These are phyloP conservation scores for Lagocephalus sceleratus DNA, from an alignment of 2,797 vertebrate genomes.

Conservation along the genomic window DNA sequence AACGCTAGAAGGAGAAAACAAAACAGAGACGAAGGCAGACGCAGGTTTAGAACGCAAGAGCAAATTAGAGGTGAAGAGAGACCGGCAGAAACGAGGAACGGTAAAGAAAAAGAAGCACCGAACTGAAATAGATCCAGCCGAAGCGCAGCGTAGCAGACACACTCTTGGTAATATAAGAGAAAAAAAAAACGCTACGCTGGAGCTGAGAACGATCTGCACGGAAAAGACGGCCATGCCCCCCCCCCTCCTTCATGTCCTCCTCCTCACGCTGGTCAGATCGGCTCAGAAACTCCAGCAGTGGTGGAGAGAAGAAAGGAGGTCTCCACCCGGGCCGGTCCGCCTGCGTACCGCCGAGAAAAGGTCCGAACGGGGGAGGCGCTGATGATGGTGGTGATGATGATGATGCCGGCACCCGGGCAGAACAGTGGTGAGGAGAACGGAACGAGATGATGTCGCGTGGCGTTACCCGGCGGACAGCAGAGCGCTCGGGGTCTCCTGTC, in stretches of 20 bases:
- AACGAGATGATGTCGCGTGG: constrained; percentile 18
- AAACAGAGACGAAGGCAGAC: constrained; percentile 55
- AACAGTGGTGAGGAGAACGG: constrained; percentile 44
- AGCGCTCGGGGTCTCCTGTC: constrained; percentile 30
- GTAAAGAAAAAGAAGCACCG: constrained; percentile 35
- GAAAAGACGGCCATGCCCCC: constrained; percentile 44
- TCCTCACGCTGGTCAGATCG: constrained; percentile 43
- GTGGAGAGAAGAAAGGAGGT: constrained; percentile 46
- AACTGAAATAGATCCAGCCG: constrained; percentile 56
- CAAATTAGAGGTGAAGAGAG: constrained; percentile 42
- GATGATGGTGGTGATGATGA: constrained; percentile 25
- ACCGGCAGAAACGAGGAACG: constrained; percentile 33
- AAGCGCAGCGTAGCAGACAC: constrained; percentile 32
- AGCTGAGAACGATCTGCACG: constrained; percentile 51
- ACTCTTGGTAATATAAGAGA: constrained; percentile 46
- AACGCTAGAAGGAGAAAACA: constrained; percentile 45
- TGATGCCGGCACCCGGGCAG: constrained; percentile 32
- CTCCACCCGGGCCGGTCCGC: constrained; percentile 46
- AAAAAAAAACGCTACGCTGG: constrained; percentile 50
- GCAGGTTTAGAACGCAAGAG: constrained; percentile 41
- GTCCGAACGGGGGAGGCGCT: constrained; percentile 1
- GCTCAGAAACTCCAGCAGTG: constrained; percentile 53
- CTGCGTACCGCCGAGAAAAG: constrained; percentile 39
- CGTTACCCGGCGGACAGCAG: constrained; percentile 23
- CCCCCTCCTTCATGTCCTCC: constrained; percentile 3